A percentile compares a stretch with the other conserved stretches of the same genome.
Conservation (phyloP, 2,797 vertebrate genomes). For the Xerus rutilus region DNA sequence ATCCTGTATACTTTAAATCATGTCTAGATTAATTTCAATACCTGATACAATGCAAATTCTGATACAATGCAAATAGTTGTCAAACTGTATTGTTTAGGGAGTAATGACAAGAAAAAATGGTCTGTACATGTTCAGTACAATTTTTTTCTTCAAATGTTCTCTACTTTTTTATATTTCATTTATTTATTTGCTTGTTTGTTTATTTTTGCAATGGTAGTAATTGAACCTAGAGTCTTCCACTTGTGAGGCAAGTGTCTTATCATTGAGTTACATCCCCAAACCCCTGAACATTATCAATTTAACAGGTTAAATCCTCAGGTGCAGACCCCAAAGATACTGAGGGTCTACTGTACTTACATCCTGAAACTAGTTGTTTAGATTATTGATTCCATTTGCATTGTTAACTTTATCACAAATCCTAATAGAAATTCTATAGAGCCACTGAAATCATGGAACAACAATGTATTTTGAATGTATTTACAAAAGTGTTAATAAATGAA, state of each 20-base stretch:
- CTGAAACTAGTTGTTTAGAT: not conserved
- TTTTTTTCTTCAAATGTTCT: no score
- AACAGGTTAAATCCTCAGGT: not conserved
- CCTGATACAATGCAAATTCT: not conserved
- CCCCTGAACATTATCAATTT: not conserved
- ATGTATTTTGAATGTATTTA: not conserved
- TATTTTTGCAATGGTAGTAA: not conserved
- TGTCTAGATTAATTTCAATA: not conserved
- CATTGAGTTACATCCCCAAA: not conserved
- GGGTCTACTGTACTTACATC: not conserved
- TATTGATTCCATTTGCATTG: not conserved
- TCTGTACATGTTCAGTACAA: not conserved
- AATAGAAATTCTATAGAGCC: not conserved
- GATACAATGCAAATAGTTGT: not conserved
- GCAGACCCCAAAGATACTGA: not conserved
- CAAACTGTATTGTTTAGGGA: not conserved
- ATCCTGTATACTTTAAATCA: not conserved
- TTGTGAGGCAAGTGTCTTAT: no score
- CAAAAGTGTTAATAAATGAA: conserved; percentile 41
- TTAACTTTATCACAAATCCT: not conserved
- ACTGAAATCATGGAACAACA: conserved; percentile 3
- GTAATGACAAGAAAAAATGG: not conserved
- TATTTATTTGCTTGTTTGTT: not conserved
- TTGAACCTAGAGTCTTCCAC: no score
- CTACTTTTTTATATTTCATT: not conserved